Conservation (phyloP, 2,888 invertebrate genomes). For the Melinaea menophilus region DNA sequence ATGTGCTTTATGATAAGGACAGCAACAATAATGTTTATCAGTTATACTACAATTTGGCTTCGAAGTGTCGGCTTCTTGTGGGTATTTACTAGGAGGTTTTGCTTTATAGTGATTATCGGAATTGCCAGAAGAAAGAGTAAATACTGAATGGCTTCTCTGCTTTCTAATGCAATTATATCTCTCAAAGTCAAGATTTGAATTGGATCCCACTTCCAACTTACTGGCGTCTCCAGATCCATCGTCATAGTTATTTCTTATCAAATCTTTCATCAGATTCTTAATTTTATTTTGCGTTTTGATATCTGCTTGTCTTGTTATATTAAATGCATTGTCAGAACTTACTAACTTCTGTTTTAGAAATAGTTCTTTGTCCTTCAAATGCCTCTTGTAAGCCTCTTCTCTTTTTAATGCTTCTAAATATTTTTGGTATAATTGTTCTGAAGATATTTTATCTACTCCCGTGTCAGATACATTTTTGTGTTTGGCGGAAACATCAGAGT, state of each 20-base stretch:
- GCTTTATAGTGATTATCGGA: conserved; percentile 46
- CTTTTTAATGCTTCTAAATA: conserved; percentile 62
- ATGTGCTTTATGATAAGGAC: conserved; percentile 45
- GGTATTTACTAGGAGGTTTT: conserved; percentile 49
- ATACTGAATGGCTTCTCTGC: conserved; percentile 67
- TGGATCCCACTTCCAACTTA: conserved; percentile 59
- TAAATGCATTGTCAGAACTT: conserved; percentile 53
- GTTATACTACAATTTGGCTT: conserved; percentile 44
- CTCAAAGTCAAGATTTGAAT: conserved; percentile 42
- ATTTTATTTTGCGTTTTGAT: conserved; percentile 48
- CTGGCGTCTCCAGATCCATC: conserved; percentile 73
- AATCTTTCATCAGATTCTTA: conserved; percentile 64
- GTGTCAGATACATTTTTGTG: conserved; percentile 54
- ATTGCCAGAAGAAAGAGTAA: conserved; percentile 64
- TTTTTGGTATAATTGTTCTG: conserved; percentile 63
- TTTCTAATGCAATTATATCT: conserved; percentile 40
- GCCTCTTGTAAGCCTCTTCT: conserved; percentile 62
- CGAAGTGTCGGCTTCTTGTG: conserved; percentile 42
- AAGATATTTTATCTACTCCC: conserved; percentile 55
- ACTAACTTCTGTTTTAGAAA: conserved; percentile 66
- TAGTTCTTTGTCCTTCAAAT: conserved; percentile 62
- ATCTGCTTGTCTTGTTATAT: conserved; percentile 40
- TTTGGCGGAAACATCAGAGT: conserved; percentile 59
- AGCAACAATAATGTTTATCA: conserved; percentile 51
- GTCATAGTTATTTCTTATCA: conserved; percentile 66